Base-by-base conservation (phyloP, 2,113 vertebrate genomes). In the Atrichornis clamosus region DNA sequence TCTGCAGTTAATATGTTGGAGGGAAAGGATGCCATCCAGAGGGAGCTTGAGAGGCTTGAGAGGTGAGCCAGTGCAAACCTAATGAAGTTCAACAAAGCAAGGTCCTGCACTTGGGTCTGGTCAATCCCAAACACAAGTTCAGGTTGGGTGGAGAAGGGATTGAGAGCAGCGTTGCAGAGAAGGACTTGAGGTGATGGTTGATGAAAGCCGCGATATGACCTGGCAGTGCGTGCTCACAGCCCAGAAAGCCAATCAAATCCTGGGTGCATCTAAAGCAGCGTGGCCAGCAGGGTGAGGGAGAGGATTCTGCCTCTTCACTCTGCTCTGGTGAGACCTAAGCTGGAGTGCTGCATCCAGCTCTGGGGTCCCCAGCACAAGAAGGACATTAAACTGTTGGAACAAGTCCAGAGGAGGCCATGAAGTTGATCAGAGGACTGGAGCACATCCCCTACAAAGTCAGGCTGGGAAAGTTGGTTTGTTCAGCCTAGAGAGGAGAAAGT, bases 201-300 rank as follows among this genome's bases (percentile, higher is more conserved):
- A 47, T 52, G 37, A 42, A 59, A 68, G 9, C 11, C 35, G 32
- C 26, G 26, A 59, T 26, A 18, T 0, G 0, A 32, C 16, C 24
- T 3, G 14, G 17, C 17, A 21, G 8, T 21, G 13, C 32, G 32
- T 35, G 11, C 6, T 21, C 60, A 30, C 19, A 64, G 18, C 23
- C n/a, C 28, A 41, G 44, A 44, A 59, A n/a, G 15, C 6, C 28
- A 32, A 1, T 5, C 19, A 13, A 58, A 58, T 50, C 27, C 28
- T 24, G 28, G 19, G 18, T 69, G 10, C 19, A 53, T 24, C 28
- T n/a, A 52, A 53, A 32, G 39, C 28, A 62, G 5, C 0, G 0
- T 35, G 24, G 24, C 12, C 52, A 35, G 20, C 14, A 42, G 35
- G 10, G 3, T 6, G 8, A 85, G 13, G 7, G 16, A 37, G n/a